These are phyloP conservation scores for Dasyornis broadbenti DNA, from an alignment of 2,113 vertebrate species.

Conservation along the genomic window DNA sequence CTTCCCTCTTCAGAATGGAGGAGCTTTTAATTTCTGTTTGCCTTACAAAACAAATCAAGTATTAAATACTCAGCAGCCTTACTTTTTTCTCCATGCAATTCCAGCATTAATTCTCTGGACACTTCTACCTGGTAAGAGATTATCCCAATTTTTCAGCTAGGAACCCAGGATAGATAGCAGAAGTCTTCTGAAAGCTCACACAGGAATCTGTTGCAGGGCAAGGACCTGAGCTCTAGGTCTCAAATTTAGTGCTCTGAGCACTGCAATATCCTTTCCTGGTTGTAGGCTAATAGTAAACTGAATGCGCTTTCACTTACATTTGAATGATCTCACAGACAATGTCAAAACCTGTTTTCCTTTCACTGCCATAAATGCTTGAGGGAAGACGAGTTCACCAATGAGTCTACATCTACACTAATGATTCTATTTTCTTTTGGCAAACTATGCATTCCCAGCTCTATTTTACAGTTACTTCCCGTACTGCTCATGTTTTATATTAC, in stretches of 20 bases:
- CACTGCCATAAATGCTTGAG: neutral
- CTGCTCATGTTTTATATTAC: neutral
- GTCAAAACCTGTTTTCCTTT: neutral
- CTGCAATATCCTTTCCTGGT: neutral
- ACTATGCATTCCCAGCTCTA: neutral
- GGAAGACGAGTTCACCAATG: neutral
- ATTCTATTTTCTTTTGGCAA: neutral
- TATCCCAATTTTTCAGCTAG: neutral
- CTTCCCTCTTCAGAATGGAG: neutral
- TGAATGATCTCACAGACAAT: neutral
- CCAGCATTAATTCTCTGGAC: neutral
- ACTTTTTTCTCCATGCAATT: neutral
- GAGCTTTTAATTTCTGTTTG: neutral
- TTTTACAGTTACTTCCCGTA: neutral
- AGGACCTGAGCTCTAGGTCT: neutral
- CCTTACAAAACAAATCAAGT: neutral
- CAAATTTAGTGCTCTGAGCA: neutral
- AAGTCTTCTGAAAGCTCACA: neutral
- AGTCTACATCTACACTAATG: neutral
- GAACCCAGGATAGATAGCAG: neutral
- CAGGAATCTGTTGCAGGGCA: neutral
- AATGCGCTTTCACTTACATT: neutral
- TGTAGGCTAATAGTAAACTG: neutral
- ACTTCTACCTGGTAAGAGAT: neutral
- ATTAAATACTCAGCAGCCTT: neutral